phyloP scores from a whole-genome alignment of 2,797 vertebrate species.

The Percopsis omiscomaycus region DNA sequence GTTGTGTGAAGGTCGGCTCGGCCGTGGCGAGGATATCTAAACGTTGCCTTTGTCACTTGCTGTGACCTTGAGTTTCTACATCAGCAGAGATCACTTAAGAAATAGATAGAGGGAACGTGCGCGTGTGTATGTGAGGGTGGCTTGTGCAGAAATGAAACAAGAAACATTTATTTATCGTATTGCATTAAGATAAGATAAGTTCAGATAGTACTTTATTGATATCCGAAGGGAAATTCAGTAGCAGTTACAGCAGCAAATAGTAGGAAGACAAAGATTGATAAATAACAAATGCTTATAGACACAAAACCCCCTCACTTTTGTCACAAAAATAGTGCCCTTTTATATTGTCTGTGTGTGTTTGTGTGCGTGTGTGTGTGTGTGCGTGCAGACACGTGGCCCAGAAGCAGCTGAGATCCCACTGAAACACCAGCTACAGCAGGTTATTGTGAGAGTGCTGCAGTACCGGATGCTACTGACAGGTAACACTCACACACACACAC shows the following conservation, averaged over 20 bases:
- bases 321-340: constrained; percentile 13
- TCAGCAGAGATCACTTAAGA: constrained; percentile 19
- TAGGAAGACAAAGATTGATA: no score
- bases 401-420: constrained; percentile 77
- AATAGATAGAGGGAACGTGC: neutral
- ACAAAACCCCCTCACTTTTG: no score
- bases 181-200: no score
- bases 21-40: constrained; percentile 10
- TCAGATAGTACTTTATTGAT: no score
- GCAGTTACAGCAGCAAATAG: no score
- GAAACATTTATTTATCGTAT: no score
- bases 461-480: constrained; percentile 96
- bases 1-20: constrained; percentile 58
- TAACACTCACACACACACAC: constrained; percentile 49
- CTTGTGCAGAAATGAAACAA: no score
- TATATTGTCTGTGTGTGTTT: neutral
- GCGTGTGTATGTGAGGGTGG: constrained; percentile 7
- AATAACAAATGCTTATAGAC: no score
- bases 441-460: constrained; percentile 90
- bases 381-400: constrained; percentile 72
- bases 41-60: constrained; percentile 32
- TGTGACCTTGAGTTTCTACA: constrained; percentile 35
- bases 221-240: no score
- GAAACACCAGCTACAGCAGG: constrained; percentile 90
- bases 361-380: constrained; percentile 18